Percentiles rank a stretch among this genome's conserved stretches.
These are phyloP conservation scores for Temnothorax ravouxi DNA, from an alignment of 2,888 invertebrate species.

Conservation along the genomic window DNA sequence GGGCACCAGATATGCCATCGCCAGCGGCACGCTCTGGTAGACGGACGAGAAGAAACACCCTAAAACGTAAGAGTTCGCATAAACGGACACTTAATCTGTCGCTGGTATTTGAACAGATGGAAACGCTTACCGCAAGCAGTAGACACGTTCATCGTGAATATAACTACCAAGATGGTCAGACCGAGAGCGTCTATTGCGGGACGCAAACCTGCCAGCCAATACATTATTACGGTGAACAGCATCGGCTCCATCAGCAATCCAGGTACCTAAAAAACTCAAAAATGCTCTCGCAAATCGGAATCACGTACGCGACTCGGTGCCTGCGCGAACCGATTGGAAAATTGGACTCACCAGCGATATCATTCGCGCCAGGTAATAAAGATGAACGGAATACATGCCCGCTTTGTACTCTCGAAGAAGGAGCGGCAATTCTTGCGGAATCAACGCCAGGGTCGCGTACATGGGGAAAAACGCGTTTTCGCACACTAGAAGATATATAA, in stretches of 20 bases:
- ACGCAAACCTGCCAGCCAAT: slow-evolving; percentile 94
- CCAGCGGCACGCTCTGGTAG: slow-evolving; percentile 92
- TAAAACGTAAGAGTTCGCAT: slow-evolving; percentile 82
- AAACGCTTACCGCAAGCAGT: slow-evolving; percentile 92
- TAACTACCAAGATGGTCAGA: slow-evolving; percentile 91
- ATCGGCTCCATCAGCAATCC: slow-evolving; percentile 94
- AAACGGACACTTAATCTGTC: background rate
- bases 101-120: background rate
- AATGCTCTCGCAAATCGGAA: background rate
- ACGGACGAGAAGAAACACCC: slow-evolving; percentile 95
- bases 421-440: slow-evolving; percentile 93
- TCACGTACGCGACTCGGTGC: background rate
- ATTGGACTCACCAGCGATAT: slow-evolving; percentile 91
- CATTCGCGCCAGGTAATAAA: slow-evolving; percentile 94
- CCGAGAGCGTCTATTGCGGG: slow-evolving; percentile 90
- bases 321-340: background rate
- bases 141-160: slow-evolving; percentile 94
- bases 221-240: slow-evolving; percentile 93
- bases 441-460: slow-evolving; percentile 95
- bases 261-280: slow-evolving; percentile 89
- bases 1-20: slow-evolving; percentile 94
- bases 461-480: slow-evolving; percentile 97
- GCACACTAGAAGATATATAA: slow-evolving; percentile 94
- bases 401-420: slow-evolving; percentile 94
- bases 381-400: slow-evolving; percentile 92